phyloP scores from a whole-genome alignment of 2,113 vertebrate species.

The Alaudala cheleensis region DNA sequence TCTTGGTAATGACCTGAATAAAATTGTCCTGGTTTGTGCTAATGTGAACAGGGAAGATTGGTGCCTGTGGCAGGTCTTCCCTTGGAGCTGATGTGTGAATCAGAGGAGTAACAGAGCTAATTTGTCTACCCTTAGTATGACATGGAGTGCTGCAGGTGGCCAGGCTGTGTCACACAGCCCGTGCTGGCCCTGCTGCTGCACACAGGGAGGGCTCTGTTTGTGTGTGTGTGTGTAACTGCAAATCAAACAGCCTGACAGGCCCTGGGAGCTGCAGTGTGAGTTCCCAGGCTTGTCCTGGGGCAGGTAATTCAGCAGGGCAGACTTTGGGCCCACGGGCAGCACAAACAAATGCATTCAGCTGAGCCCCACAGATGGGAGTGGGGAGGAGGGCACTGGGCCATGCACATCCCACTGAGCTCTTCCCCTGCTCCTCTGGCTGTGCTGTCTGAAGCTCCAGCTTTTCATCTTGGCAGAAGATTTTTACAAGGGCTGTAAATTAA shows the following conservation, averaged over 20 bases:
- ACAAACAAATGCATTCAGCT: background rate
- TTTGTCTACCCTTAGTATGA: background rate
- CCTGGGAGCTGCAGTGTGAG: accelerated
- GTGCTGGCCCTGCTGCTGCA: background rate
- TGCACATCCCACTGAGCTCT: background rate
- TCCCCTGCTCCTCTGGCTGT: background rate
- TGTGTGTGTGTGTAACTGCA: background rate
- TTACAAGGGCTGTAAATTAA: slow-evolving; percentile 65
- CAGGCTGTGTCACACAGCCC: background rate
- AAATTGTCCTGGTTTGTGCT: background rate
- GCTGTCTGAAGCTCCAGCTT: slow-evolving; percentile 42
- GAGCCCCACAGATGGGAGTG: background rate
- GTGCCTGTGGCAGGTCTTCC: background rate
- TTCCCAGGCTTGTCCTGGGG: background rate
- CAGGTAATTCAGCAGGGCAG: background rate
- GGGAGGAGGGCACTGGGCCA: background rate
- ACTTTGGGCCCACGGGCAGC: background rate
- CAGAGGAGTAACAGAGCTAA: background rate
- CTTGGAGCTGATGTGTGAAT: background rate
- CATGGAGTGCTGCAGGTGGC: background rate
- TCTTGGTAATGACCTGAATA: background rate
- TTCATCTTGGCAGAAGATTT: slow-evolving; percentile 60
- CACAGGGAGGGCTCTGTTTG: background rate
- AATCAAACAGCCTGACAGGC: background rate
- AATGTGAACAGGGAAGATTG: background rate